Evolutionary conservation across 53 echinoderm and acorn worm genomes (phyloP).

Genomic region (Antedon mediterranea): DNA sequence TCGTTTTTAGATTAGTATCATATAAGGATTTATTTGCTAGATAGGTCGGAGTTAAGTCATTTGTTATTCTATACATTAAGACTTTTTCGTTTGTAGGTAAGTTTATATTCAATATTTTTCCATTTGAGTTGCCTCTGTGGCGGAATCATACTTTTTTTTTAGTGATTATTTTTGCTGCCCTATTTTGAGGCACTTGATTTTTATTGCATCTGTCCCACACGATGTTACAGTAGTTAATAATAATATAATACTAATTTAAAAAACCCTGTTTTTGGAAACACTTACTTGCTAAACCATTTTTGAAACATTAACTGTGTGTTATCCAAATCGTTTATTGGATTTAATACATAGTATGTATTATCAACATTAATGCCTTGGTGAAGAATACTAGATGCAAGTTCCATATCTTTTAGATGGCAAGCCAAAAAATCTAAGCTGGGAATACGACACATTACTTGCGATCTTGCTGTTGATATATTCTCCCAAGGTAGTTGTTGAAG

Average conservation of each 20-base stretch:
- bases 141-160: too few species aligned
- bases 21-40: too few species aligned
- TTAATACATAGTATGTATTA: conserved; percentile 73
- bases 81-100: too few species aligned
- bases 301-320: conserved; percentile 93
- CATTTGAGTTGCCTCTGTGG: too few species aligned
- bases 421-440: conserved; percentile 70
- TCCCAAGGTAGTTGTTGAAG: conserved; percentile 94
- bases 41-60: too few species aligned
- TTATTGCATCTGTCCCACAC: too few species aligned
- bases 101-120: too few species aligned
- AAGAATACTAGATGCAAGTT: conserved; percentile 7
- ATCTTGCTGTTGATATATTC: conserved; percentile 45
- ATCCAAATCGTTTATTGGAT: conserved; percentile 77
- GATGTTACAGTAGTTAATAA: too few species aligned
- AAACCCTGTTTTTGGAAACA: background rate
- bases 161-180: too few species aligned
- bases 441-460: conserved; percentile 45
- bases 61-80: too few species aligned
- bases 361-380: conserved; percentile 28
- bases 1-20: too few species aligned
- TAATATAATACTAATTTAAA: too few species aligned
- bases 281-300: conserved; percentile 91
- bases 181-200: background rate
- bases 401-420: conserved; percentile 35